phyloP scores from a whole-genome alignment of 1,140 invertebrate genomes.

The Arion vulgaris region DNA sequence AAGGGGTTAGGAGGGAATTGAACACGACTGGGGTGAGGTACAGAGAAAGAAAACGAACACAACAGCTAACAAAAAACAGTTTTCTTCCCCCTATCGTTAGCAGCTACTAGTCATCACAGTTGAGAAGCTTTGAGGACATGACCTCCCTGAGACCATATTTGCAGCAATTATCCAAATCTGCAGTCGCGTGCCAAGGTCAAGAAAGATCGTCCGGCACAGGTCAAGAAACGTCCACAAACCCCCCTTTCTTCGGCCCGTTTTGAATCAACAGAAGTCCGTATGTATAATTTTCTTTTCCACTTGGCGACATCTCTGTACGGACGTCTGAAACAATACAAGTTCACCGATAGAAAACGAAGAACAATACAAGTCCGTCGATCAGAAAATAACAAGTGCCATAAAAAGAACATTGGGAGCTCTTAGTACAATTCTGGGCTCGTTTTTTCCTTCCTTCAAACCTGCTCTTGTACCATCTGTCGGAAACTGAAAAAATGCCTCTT shows the following conservation, averaged over 20 bases:
- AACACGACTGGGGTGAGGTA: background rate
- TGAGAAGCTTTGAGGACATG: conserved; percentile 13
- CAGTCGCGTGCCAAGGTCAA: conserved; percentile 31
- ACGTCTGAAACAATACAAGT: conserved; percentile 19
- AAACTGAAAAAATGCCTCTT: background rate
- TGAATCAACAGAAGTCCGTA: conserved; percentile 15
- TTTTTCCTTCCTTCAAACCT: background rate
- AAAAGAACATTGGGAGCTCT: background rate
- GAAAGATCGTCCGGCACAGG: conserved; percentile 15
- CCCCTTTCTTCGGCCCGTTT: background rate
- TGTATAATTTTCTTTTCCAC: conserved; percentile 10
- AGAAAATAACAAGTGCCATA: background rate
- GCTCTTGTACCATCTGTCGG: conserved; percentile 24
- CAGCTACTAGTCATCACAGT: conserved; percentile 10
- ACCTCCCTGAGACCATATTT: conserved; percentile 21
- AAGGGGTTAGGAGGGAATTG: background rate
- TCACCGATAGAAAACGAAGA: background rate
- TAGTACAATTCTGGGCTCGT: conserved; percentile 12
- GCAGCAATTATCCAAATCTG: conserved; percentile 24
- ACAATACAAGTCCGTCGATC: background rate
- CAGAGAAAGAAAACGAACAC: background rate
- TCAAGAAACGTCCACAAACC: conserved; percentile 11
- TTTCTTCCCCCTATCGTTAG: background rate
- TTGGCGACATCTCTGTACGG: background rate
- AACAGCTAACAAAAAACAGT: background rate